A percentile compares a stretch with the other conserved stretches of the same genome.
Conservation (phyloP, 1,140 invertebrate genomes). For the Drosophila neocordata region DNA sequence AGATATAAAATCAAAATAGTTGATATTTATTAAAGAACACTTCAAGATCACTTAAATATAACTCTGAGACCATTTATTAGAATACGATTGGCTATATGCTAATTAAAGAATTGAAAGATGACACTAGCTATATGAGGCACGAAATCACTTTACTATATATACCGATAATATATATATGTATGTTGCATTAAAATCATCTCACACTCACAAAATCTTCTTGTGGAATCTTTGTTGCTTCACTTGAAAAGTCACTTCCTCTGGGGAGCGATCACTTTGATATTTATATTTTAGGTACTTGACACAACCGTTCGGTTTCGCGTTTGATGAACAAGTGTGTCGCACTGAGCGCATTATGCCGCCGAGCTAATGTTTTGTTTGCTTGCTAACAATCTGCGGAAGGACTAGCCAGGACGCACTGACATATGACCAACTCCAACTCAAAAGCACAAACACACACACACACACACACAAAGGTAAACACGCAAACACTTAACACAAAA, state of each 20-base stretch:
- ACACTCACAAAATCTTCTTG: conserved; percentile 19
- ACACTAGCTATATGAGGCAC: neutral
- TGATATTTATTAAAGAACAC: too few species aligned
- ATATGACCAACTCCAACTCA: conserved; percentile 66
- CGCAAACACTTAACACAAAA: conserved; percentile 81
- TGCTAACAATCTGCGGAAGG: conserved; percentile 79
- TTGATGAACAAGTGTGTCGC: conserved; percentile 78
- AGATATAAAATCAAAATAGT: too few species aligned
- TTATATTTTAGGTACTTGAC: conserved; percentile 53
- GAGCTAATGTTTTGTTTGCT: conserved; percentile 78
- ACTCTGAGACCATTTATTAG: too few species aligned
- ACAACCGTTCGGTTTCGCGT: conserved; percentile 75
- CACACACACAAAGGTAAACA: conserved; percentile 45
- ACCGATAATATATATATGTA: too few species aligned
- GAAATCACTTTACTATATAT: too few species aligned
- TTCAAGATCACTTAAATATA: neutral
- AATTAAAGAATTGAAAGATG: neutral
- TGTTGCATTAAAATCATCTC: neutral
- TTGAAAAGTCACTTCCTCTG: neutral
- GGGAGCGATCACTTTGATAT: conserved; percentile 13
- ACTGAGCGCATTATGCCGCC: conserved; percentile 62
- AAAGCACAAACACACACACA: conserved; percentile 37
- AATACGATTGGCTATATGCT: too few species aligned
- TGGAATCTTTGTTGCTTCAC: neutral
- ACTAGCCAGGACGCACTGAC: conserved; percentile 72